These are phyloP conservation scores for Polymixis flavicincta DNA, from an alignment of 2,888 invertebrate species.

Conservation along the genomic window DNA sequence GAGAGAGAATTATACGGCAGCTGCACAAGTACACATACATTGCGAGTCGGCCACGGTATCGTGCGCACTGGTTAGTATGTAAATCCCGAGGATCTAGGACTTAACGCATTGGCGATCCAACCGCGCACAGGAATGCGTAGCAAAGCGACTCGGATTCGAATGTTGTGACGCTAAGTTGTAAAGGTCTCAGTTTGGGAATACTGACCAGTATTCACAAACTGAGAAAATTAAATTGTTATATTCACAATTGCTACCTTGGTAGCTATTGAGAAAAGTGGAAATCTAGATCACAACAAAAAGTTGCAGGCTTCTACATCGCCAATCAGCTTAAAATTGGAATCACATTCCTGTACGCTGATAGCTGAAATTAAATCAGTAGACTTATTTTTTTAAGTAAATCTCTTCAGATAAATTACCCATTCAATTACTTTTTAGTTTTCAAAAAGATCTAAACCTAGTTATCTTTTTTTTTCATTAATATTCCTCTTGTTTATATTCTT, in stretches of 20 bases:
- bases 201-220: neutral
- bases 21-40: slow-evolving; percentile 52
- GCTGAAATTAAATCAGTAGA: neutral
- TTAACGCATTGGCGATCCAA: slow-evolving; percentile 54
- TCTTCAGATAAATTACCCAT: slow-evolving; percentile 20
- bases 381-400: neutral
- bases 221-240: neutral
- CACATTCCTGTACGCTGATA: neutral
- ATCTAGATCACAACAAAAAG: neutral
- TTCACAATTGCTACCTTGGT: neutral
- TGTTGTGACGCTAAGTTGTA: neutral
- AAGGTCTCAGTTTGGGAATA: no score
- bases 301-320: no score
- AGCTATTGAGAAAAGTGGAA: neutral
- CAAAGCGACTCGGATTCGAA: slow-evolving; percentile 18
- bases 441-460: slow-evolving; percentile 32
- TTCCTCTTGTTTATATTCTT: slow-evolving; percentile 17
- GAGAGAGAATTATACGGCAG: slow-evolving; percentile 45
- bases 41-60: slow-evolving; percentile 8
- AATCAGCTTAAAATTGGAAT: neutral
- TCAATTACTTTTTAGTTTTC: slow-evolving; percentile 17
- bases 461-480: slow-evolving; percentile 32
- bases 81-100: slow-evolving; percentile 55
- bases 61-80: slow-evolving; percentile 55
- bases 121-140: slow-evolving; percentile 26